These are phyloP conservation scores for Ctenochaetus hawaiiensis DNA, from an alignment of 2,797 vertebrate species.

Conservation along the genomic window DNA sequence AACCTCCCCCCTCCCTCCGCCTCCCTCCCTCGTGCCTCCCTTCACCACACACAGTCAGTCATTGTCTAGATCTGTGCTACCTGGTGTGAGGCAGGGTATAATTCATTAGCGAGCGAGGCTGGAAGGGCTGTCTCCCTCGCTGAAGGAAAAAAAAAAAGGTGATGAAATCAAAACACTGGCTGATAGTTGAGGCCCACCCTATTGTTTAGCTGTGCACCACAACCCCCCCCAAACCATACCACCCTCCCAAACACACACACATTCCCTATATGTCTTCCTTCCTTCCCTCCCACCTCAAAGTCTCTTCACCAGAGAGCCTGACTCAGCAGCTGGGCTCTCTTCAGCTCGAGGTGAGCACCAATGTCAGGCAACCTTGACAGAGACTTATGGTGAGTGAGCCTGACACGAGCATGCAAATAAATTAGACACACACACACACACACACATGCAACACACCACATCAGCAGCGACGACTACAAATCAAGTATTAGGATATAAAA, in stretches of 20 bases:
- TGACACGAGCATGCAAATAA: slow-evolving; percentile 69
- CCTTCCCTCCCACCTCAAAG: slow-evolving; percentile 56
- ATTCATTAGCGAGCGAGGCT: slow-evolving; percentile 82
- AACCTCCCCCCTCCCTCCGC: no score
- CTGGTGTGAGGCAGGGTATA: slow-evolving; percentile 79
- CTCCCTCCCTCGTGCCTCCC: slow-evolving; percentile 17
- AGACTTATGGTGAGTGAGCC: slow-evolving; percentile 64
- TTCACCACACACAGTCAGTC: slow-evolving; percentile 74
- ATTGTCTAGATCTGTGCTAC: slow-evolving; percentile 78
- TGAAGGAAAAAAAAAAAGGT: slow-evolving; percentile 37
- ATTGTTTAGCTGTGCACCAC: slow-evolving; percentile 18
- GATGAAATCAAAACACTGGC: slow-evolving; percentile 74
- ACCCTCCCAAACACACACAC: neutral
- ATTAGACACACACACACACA: slow-evolving; percentile 47
- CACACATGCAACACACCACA: slow-evolving; percentile 8
- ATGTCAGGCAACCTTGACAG: slow-evolving; percentile 79
- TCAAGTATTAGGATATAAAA: slow-evolving; percentile 39
- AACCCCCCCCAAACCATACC: no score
- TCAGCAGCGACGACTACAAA: slow-evolving; percentile 56
- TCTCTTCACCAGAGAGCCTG: slow-evolving; percentile 56
- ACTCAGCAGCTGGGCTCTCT: slow-evolving; percentile 70
- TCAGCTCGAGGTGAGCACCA: slow-evolving; percentile 70
- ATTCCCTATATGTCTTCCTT: slow-evolving; percentile 37
- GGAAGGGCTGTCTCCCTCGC: slow-evolving; percentile 60
- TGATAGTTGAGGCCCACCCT: slow-evolving; percentile 49